A percentile compares a stretch with the other conserved stretches of the same genome.
These are phyloP conservation scores for Salticus scenicus DNA, from an alignment of 2,888 invertebrate species.

Conservation along the genomic window DNA sequence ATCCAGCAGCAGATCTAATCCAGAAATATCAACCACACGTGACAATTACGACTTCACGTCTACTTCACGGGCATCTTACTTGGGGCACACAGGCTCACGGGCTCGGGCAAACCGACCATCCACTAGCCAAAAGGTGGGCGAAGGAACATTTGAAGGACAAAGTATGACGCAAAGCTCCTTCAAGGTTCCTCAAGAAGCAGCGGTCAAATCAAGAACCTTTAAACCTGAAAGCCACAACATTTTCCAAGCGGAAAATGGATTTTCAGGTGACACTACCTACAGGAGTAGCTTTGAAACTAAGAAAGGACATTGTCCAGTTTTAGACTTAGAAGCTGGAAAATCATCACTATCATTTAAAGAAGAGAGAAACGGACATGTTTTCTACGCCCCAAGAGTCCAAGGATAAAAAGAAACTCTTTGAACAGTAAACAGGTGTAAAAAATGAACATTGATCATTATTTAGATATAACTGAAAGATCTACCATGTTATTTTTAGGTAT, in stretches of 20 bases:
- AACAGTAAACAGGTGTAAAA: too few species aligned
- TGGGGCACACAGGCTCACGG: conserved; percentile 16
- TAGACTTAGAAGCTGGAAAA: conserved; percentile 62
- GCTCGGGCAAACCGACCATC: conserved; percentile 34
- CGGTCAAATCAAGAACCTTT: conserved; percentile 2
- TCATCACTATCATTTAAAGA: conserved; percentile 54
- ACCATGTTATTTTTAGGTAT: too few species aligned
- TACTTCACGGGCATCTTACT: conserved; percentile 32
- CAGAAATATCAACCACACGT: neutral
- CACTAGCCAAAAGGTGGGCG: conserved; percentile 58
- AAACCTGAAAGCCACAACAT: conserved; percentile 49
- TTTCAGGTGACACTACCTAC: conserved; percentile 45
- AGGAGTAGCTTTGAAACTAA: conserved; percentile 36
- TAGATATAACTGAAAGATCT: too few species aligned
- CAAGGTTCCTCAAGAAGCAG: neutral
- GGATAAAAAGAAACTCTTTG: conserved; percentile 14
- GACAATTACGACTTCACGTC: conserved; percentile 20
- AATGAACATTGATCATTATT: too few species aligned
- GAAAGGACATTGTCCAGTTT: conserved; percentile 67
- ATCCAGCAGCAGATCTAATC: conserved; percentile 46
- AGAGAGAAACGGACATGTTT: conserved; percentile 71
- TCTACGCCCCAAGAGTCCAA: conserved; percentile 60
- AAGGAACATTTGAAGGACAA: conserved; percentile 49
- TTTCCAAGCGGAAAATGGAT: conserved; percentile 26
- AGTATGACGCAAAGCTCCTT: conserved; percentile 41